phyloP scores from a whole-genome alignment of 2,888 invertebrate species.

The Lepidonotus clava region DNA sequence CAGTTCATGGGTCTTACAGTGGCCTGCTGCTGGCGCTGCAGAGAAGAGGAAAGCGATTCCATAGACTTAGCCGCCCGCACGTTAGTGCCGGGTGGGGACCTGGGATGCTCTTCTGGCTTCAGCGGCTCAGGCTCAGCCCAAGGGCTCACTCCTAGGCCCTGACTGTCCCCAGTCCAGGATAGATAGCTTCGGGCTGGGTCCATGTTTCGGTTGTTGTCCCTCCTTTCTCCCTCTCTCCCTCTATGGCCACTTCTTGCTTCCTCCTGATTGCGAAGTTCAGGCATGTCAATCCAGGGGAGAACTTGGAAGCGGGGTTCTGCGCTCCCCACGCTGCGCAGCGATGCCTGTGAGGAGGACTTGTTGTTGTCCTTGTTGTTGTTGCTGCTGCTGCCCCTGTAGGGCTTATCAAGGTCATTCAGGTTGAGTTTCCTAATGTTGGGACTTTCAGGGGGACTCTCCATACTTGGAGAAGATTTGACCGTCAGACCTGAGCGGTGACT shows the following conservation, averaged over 20 bases:
- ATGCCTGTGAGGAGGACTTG: slow-evolving; percentile 5
- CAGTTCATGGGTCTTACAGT: slow-evolving; percentile 41
- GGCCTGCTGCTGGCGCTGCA: slow-evolving; percentile 25
- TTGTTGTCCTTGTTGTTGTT: background rate
- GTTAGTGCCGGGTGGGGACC: background rate
- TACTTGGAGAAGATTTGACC: too few species aligned
- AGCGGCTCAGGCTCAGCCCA: slow-evolving; percentile 36
- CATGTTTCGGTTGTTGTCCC: background rate
- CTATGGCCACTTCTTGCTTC: background rate
- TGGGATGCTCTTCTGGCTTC: background rate
- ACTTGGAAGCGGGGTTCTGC: slow-evolving; percentile 39
- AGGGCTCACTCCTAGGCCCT: slow-evolving; percentile 37
- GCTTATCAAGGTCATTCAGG: slow-evolving; percentile 16
- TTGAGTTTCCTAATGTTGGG: slow-evolving; percentile 35
- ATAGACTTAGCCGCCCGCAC: slow-evolving; percentile 37
- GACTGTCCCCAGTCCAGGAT: slow-evolving; percentile 39
- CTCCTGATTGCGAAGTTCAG: background rate
- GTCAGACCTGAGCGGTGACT: background rate
- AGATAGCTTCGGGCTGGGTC: slow-evolving; percentile 40
- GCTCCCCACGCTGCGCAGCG: slow-evolving; percentile 21
- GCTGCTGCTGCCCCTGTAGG: background rate
- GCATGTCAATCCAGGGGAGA: slow-evolving; percentile 29
- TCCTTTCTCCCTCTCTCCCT: background rate
- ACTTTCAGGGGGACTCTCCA: background rate
- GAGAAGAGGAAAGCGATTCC: slow-evolving; percentile 14